A percentile compares a stretch with the other conserved stretches of the same genome.
phyloP scores from a whole-genome alignment of 2,797 vertebrate species.

The Sebastes steindachneri region DNA sequence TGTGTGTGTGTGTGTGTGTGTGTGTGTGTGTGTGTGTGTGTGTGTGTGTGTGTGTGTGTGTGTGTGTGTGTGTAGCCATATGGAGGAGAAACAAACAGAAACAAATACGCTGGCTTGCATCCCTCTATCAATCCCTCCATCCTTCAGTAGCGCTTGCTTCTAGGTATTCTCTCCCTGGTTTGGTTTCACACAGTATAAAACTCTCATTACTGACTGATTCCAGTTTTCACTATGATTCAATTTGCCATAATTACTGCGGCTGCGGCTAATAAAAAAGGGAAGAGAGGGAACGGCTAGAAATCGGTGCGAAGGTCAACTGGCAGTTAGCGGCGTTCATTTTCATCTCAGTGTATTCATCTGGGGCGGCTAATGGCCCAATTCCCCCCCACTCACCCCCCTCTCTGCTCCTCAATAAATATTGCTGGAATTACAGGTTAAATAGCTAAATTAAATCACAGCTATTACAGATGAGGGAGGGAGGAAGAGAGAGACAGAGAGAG shows the following conservation, averaged over 20 bases:
- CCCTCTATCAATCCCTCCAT: background rate
- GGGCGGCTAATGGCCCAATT: constrained; percentile 98
- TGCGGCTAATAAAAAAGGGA: constrained; percentile 90
- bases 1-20: constrained; percentile 1
- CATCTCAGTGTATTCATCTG: constrained; percentile 99
- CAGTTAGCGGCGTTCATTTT: constrained; percentile 99
- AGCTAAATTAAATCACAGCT: constrained; percentile 99
- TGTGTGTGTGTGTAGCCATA: constrained; percentile 16
- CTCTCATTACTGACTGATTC: constrained; percentile 95
- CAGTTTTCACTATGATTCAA: constrained; percentile 95
- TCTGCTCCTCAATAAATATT: constrained; percentile 98
- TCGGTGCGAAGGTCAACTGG: constrained; percentile 95
- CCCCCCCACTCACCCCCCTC: constrained; percentile 93
- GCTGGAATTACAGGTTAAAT: constrained; percentile 99
- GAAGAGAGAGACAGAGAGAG: constrained; percentile 65
- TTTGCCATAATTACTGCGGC: constrained; percentile 95
- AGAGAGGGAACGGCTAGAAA: constrained; percentile 88
- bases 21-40: constrained; percentile 11
- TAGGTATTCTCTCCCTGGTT: constrained; percentile 14
- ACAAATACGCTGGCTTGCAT: constrained; percentile 50
- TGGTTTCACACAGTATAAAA: constrained; percentile 64
- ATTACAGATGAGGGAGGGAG: constrained; percentile 88
- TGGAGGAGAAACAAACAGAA: background rate
- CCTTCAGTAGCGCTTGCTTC: background rate
- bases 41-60: constrained; percentile 4